Evolutionary conservation across 2,797 vertebrate species (phyloP).

Genomic region (Takifugu ocellatus): DNA sequence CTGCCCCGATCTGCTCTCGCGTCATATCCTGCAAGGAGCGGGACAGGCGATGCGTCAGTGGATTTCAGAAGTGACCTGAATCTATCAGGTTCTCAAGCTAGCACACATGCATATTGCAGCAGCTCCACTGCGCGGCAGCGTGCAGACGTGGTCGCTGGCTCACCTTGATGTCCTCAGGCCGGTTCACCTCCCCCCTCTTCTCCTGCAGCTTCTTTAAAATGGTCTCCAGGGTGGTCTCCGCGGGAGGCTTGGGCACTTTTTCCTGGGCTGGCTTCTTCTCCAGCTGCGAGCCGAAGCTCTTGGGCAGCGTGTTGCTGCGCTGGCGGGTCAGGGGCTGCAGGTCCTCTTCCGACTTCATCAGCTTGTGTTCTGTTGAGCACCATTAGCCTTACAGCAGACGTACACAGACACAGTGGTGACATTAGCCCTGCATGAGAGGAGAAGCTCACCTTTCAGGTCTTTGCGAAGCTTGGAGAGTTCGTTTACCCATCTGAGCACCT

Average conservation of each 20-base stretch:
- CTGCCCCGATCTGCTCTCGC: conserved; percentile 90
- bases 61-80: conserved; percentile 1
- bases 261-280: conserved; percentile 87
- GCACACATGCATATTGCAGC: neutral
- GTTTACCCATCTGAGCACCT: conserved; percentile 93
- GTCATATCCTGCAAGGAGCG: conserved; percentile 89
- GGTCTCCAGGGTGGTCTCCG: conserved; percentile 86
- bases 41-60: conserved; percentile 22
- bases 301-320: conserved; percentile 96
- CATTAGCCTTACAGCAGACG: too few relatives aligned
- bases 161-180: conserved; percentile 96
- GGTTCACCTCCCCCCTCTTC: conserved; percentile 84
- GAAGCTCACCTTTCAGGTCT: conserved; percentile 90
- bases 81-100: neutral
- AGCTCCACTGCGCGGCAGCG: neutral
- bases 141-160: neutral
- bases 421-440: neutral
- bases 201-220: conserved; percentile 91
- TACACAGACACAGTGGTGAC: neutral
- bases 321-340: conserved; percentile 87
- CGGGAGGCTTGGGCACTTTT: conserved; percentile 83
- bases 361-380: conserved; percentile 80
- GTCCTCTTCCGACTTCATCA: conserved; percentile 92
- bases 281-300: conserved; percentile 95
- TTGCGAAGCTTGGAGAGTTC: conserved; percentile 92